Base-by-base conservation (phyloP, 2,888 invertebrate species). In the Hypsopygia costalis region DNA sequence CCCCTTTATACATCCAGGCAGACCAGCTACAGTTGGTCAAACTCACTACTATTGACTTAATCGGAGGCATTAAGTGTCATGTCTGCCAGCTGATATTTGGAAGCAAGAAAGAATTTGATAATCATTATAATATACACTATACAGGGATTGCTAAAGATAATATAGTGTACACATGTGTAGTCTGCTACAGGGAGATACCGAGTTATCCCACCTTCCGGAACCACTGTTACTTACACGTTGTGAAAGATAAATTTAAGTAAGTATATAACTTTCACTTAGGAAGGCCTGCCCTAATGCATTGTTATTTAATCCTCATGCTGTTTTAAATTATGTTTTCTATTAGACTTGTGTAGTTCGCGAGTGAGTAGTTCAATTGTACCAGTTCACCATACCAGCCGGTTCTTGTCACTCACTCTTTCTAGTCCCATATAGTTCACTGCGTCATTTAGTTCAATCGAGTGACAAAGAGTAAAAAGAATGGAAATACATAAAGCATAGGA, bases 141-240 rank as follows among this genome's bases (percentile, higher is more conserved):
- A 49, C 55, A 20, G 62, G 58, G 11, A 55, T 44, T 6, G 49
- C 56, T 9, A 68, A n/a, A n/a, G n/a, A n/a, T n/a, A n/a, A 69
- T 2, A 73, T 81, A 30, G 72, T 88, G 11, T 92, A 91, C 66
- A 91, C 91, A 5, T 92, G 92, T 62, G 88, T 91, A 5, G 81
- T 81, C 46, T 92, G 92, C 62, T 78, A 77, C 52, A 90, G 89
- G 53, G 85, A 90, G 46, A 81, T 90, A 46, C 69, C 77, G 25
- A 85, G 85, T 39, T 92, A 91, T 62, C 81, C 89, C 1, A 90
- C 88, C 41, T 91, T 91, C 69, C 79, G 91, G 40, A 90, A 90
- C 20, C 92, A 92, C 67, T 91, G 91, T 69, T 92, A 92, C 62
- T 63, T 72, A 7, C 92, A 92, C 62, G 89, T 91, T 30, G 81